A percentile compares a stretch with the other conserved stretches of the same genome.
Conservation (phyloP, 2,888 invertebrate species). For the Dusona sp. region DNA sequence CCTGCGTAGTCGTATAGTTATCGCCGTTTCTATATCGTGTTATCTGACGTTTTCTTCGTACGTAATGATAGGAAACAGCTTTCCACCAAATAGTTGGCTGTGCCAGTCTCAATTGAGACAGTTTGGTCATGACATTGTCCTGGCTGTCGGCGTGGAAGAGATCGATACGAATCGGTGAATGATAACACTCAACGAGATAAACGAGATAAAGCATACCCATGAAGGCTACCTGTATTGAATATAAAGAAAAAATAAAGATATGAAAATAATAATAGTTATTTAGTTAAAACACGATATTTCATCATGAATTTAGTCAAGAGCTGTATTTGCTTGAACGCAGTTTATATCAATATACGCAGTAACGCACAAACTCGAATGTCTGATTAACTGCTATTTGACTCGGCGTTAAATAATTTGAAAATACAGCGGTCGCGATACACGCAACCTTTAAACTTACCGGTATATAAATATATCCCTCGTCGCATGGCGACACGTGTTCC, state of each 20-base stretch:
- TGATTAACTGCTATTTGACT: no score
- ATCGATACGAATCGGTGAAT: conserved; percentile 91
- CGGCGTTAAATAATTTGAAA: not conserved
- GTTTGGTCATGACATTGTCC: conserved; percentile 88
- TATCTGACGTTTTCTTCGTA: conserved; percentile 90
- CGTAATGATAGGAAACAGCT: conserved; percentile 94
- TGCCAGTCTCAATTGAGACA: conserved; percentile 89
- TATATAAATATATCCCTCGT: conserved; percentile 93
- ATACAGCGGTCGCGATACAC: not conserved
- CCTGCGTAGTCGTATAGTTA: conserved; percentile 93
- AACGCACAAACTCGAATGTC: no score
- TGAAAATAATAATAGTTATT: not conserved
- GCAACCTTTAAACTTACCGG: conserved; percentile 85
- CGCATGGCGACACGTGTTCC: conserved; percentile 90
- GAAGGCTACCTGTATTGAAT: conserved; percentile 87
- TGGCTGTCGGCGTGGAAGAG: conserved; percentile 88
- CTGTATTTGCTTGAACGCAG: not conserved
- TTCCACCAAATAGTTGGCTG: conserved; percentile 95
- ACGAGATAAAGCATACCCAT: conserved; percentile 92
- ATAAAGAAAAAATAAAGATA: not conserved
- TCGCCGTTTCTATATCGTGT: conserved; percentile 93
- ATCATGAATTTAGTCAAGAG: not conserved
- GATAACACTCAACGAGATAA: conserved; percentile 94
- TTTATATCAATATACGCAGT: no score
- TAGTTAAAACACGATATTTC: not conserved